Evolutionary conservation across 2,797 vertebrate genomes (phyloP), one percentile per base, ranked within the genome.

Genomic region (Lates japonicus): DNA sequence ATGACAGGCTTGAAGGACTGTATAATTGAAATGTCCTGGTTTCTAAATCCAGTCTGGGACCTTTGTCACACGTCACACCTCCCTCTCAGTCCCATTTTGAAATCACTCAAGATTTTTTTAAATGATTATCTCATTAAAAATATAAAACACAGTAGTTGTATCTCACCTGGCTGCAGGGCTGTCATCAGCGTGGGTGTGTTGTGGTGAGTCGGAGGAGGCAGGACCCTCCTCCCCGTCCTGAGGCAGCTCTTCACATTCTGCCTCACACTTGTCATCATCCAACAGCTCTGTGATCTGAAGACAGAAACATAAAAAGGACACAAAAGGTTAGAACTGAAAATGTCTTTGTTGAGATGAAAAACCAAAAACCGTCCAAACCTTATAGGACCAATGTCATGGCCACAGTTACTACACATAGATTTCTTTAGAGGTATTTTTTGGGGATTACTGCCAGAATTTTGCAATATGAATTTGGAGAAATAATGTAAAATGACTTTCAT

Each of bases 201-300:
- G 83, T n/a, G 93, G 89, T 57, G 92, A 93, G 65, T 92, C 75
- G 14, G 93, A 89, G 61, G 92, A 85, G 65, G 64, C 25, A 0
- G 91, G 90, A 44, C 95, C 95, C 70, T 97, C 97, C 82, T 96
- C 95, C 69, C 92, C 90, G 63, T 98, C 97, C 93, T 96, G 96
- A 80, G 97, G 97, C 89, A 98, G 94, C 85, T 98, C 97, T 95
- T 99, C 97, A 71, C 97, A 97, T 88, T 93, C 93, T 5, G 96
- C 96, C 86, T 98, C 98, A 86, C 98, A 95, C 93, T 98, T 98
- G 83, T 98, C 97, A 87, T 98, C 97, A 70, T 98, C 97, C 82
- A 96, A 62, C 64, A 96, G 92, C 92, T 96, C 96, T 5, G 95
- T 96, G 87, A 96, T 96, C 96, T 96, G 77, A 59, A 67, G 51